These are phyloP conservation scores for Eupithecia subumbrata DNA, from an alignment of 2,888 invertebrate species.

Conservation along the genomic window DNA sequence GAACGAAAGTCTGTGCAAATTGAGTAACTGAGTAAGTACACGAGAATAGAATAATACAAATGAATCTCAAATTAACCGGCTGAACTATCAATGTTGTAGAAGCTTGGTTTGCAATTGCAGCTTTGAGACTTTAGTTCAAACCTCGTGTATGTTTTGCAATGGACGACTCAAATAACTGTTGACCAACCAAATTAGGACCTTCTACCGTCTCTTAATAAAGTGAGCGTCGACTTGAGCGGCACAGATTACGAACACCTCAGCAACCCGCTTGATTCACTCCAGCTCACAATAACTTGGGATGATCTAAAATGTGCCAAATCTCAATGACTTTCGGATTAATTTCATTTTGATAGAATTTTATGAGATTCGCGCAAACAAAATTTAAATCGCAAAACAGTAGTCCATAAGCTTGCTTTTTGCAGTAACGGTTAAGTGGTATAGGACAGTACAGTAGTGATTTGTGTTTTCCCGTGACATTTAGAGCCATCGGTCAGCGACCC, in stretches of 20 bases:
- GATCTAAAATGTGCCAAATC: neutral
- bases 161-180: conserved; percentile 21
- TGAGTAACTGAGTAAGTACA: neutral
- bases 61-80: neutral
- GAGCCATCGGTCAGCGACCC: conserved; percentile 44
- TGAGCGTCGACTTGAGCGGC: conserved; percentile 7
- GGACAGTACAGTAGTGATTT: conserved; percentile 8
- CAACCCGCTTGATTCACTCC: neutral
- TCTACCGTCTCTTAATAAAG: conserved; percentile 18
- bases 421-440: neutral
- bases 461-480: conserved; percentile 57
- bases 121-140: neutral
- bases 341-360: neutral
- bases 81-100: neutral
- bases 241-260: neutral
- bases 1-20: neutral
- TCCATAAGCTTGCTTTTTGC: neutral
- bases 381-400: neutral
- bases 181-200: conserved; percentile 22
- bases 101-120: neutral
- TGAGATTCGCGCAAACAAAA: neutral
- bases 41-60: neutral
- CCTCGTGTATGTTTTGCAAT: conserved; percentile 1
- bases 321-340: neutral
- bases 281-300: neutral